phyloP scores from a whole-genome alignment of 2,797 vertebrate genomes.

The Lagorchestes hirsutus region DNA sequence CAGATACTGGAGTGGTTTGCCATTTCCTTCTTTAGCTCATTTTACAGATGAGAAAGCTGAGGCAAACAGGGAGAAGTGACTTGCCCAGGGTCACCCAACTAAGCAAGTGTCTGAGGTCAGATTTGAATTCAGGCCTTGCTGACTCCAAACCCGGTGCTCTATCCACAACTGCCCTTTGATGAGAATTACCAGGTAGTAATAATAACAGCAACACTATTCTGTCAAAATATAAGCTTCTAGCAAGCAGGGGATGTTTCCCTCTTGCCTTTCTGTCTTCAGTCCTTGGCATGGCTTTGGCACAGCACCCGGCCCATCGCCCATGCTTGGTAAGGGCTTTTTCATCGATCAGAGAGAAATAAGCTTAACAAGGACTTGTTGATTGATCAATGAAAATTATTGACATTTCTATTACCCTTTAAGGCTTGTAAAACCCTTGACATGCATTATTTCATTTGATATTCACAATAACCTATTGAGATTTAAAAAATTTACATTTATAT shows the following conservation, averaged over 20 bases:
- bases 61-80: background rate
- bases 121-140: background rate
- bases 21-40: background rate
- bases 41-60: background rate
- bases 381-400: background rate
- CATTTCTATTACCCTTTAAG: background rate
- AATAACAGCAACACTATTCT: background rate
- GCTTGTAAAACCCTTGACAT: background rate
- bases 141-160: background rate
- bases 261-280: background rate
- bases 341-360: background rate
- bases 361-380: background rate
- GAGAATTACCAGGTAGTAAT: background rate
- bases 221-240: background rate
- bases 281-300: no score
- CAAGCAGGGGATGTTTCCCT: background rate
- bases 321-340: background rate
- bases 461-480: background rate
- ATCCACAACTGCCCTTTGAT: background rate
- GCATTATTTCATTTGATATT: background rate
- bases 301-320: no score
- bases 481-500: background rate
- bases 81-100: background rate
- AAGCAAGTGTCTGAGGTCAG: background rate
- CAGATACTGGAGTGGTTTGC: background rate